These are phyloP conservation scores for Silurus aristotelis DNA, from an alignment of 2,797 vertebrate genomes.

Conservation along the genomic window DNA sequence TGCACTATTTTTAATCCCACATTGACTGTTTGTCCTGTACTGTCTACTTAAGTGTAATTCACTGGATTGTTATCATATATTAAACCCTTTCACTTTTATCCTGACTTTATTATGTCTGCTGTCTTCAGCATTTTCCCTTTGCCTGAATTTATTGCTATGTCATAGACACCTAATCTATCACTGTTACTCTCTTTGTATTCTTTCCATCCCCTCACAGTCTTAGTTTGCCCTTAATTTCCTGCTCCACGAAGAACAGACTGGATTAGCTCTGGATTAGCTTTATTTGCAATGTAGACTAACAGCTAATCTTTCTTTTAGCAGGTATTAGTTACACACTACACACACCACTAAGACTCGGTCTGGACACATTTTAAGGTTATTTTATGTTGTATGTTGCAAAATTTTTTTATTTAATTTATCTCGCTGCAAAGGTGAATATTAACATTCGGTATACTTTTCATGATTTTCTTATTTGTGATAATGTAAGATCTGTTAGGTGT, in stretches of 20 bases:
- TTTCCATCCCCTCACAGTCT: conserved; percentile 9
- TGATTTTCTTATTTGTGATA: neutral
- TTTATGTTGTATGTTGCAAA: neutral
- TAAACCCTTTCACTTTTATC: conserved; percentile 12
- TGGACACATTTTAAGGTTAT: neutral
- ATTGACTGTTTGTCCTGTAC: neutral
- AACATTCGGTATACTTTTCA: neutral
- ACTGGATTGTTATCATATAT: conserved; percentile 25
- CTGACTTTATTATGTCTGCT: neutral
- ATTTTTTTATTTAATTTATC: neutral
- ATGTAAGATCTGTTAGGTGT: neutral
- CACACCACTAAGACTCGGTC: neutral
- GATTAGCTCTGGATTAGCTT: conserved; percentile 18
- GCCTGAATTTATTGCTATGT: conserved; percentile 24
- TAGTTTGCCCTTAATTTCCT: conserved; percentile 5
- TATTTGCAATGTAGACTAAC: conserved; percentile 14
- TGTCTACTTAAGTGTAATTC: conserved; percentile 1
- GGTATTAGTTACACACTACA: conserved; percentile 7
- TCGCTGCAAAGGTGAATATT: neutral
- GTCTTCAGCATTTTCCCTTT: conserved; percentile 29
- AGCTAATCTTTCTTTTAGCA: conserved; percentile 5
- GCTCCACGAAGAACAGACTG: conserved; percentile 27
- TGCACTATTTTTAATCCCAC: conserved; percentile 2
- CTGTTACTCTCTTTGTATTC: neutral
- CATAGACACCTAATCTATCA: conserved; percentile 10